Conservation (phyloP, 2,888 invertebrate genomes). For the Pandemis heparana region DNA sequence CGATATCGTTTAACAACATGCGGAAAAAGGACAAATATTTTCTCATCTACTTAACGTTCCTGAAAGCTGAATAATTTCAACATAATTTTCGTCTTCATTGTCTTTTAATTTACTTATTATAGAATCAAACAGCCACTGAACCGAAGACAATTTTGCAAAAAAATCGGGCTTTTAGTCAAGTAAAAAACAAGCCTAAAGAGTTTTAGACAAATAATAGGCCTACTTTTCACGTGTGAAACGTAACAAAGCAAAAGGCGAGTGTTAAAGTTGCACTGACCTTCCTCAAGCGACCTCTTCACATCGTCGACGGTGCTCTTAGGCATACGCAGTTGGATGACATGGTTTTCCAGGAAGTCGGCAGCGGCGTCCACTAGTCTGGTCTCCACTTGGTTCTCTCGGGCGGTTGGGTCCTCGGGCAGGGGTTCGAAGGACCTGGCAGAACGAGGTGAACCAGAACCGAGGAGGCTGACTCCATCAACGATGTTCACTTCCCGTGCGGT, state of each 20-base stretch:
- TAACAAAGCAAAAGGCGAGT: not conserved
- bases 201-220: not conserved
- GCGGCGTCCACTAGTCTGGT: slow-evolving; percentile 90
- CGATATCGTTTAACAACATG: too few relatives aligned
- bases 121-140: too few relatives aligned
- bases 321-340: slow-evolving; percentile 92
- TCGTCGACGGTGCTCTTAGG: slow-evolving; percentile 91
- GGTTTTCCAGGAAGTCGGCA: slow-evolving; percentile 91
- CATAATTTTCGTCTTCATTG: too few relatives aligned
- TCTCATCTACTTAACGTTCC: too few relatives aligned
- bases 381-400: slow-evolving; percentile 91
- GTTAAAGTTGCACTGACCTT: slow-evolving; percentile 86
- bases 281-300: slow-evolving; percentile 91
- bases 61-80: too few relatives aligned
- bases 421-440: slow-evolving; percentile 87
- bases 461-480: slow-evolving; percentile 86
- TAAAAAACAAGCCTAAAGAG: not conserved
- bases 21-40: too few relatives aligned
- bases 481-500: slow-evolving; percentile 83
- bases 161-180: too few relatives aligned
- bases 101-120: too few relatives aligned
- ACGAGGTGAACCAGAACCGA: slow-evolving; percentile 81
- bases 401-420: slow-evolving; percentile 89
- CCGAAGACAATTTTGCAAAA: too few relatives aligned
- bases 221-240: not conserved